These are phyloP conservation scores for Antrozous pallidus DNA, from an alignment of 2,797 vertebrate species.

Conservation along the genomic window DNA sequence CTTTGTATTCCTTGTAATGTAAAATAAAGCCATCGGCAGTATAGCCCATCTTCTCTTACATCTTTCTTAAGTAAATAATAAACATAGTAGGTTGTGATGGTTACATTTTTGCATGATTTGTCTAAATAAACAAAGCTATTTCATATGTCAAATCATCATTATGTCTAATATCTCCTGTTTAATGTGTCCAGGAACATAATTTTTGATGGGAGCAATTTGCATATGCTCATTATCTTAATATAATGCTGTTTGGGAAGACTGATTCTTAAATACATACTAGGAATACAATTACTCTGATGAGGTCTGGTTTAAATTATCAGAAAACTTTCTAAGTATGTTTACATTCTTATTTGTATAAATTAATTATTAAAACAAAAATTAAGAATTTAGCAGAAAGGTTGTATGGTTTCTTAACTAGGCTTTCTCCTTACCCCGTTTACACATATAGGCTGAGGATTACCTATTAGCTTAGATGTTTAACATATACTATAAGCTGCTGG, in stretches of 20 bases:
- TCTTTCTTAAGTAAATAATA: neutral
- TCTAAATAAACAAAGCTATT: slow-evolving; percentile 50
- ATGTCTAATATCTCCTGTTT: slow-evolving; percentile 40
- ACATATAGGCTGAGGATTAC: neutral
- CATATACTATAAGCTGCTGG: neutral
- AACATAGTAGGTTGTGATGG: neutral
- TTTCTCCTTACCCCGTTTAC: neutral
- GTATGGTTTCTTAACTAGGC: neutral
- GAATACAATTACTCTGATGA: slow-evolving; percentile 63
- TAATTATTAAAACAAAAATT: slow-evolving; percentile 49
- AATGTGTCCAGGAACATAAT: slow-evolving; percentile 57
- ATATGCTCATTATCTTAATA: slow-evolving; percentile 66
- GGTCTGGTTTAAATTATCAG: slow-evolving; percentile 53
- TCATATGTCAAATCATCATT: slow-evolving; percentile 42
- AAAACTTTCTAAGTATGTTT: slow-evolving; percentile 68
- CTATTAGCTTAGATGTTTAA: neutral
- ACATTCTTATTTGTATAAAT: slow-evolving; percentile 51
- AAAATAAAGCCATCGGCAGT: neutral
- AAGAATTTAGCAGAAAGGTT: slow-evolving; percentile 21
- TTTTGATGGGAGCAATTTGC: slow-evolving; percentile 60
- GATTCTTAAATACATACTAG: slow-evolving; percentile 54
- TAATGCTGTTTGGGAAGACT: slow-evolving; percentile 53
- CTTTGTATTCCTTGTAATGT: neutral
- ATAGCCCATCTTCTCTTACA: neutral
- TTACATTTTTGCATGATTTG: slow-evolving; percentile 32